Conservation (phyloP, 2,888 invertebrate species). For the Hemicrepidius hirtus region DNA sequence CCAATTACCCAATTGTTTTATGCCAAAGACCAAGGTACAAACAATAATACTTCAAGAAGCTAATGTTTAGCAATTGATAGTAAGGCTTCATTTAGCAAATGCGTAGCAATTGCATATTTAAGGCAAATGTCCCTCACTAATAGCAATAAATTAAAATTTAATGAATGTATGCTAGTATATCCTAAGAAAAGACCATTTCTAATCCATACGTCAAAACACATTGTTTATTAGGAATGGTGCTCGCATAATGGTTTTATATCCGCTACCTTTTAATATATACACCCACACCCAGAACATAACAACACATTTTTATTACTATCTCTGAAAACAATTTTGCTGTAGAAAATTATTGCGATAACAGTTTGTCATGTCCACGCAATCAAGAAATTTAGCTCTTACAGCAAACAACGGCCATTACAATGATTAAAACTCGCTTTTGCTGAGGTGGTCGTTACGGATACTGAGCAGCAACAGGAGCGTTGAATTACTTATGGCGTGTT, state of each 20-base stretch:
- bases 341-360: slow-evolving; percentile 10
- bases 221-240: no score
- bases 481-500: slow-evolving; percentile 29
- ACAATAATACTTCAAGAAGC: no score
- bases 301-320: not conserved
- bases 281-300: not conserved
- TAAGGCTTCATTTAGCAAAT: no score
- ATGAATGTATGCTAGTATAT: no score
- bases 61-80: no score
- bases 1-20: no score
- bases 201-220: no score
- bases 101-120: no score
- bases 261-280: not conserved
- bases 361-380: slow-evolving; percentile 24
- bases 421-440: slow-evolving; percentile 22
- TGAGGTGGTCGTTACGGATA: slow-evolving; percentile 33
- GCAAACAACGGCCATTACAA: slow-evolving; percentile 7
- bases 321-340: not conserved
- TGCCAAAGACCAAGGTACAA: no score
- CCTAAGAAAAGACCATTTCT: no score
- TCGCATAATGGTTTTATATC: not conserved
- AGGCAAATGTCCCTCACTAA: no score
- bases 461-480: slow-evolving; percentile 20
- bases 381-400: slow-evolving; percentile 10
- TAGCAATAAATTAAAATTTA: no score